Base-by-base conservation (phyloP, 2,888 invertebrate genomes). In the Thumatha senex region DNA sequence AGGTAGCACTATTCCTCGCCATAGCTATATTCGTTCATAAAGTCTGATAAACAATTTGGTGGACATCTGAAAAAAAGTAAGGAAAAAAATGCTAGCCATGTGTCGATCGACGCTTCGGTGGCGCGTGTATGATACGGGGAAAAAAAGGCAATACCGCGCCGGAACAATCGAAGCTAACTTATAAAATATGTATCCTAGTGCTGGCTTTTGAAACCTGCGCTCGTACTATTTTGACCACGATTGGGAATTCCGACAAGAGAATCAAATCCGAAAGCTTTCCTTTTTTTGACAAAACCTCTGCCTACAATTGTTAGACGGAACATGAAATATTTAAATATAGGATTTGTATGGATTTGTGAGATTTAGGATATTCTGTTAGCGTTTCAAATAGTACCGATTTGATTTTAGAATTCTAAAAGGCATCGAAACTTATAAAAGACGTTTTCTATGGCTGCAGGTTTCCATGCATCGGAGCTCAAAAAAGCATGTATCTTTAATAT, bases 161-260 rank as follows among this genome's bases (percentile, higher is more conserved):
- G 84, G 90, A 89, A 91, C 90, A 91, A 90, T 90, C 90, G 91
- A 90, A 90, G 86, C 82, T 82, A 82, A 85, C 84, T 88, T 89
- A 90, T 91, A 89, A 91, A 91, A 91, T 89, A 91, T 91, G 89
- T 83, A 91, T 84, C 74, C 79, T 73, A 76, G 67, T 65, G 76
- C 82, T 78, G 83, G 89, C 87, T 87, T 89, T 90, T 84, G 76
- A 82, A 86, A 86, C 82, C 83, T 84, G 81, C 78, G 69, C 82
- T 76, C 78, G 82, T 79, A 81, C 82, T 85, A 81, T 85, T 86
- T 83, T 82, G 83, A 89, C 89, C 89, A 77, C 89, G 84, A 89
- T 89, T 75, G 84, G 82, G 78, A 81, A 87, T 85, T 78, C 76
- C 73, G 78, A 74, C 81, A 75, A 72, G 74, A 74, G 80, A 80